These are phyloP conservation scores for Hydra vulgaris DNA, from an alignment of 30 jellyfish, hydroid and myxozoan species.

Conservation along the genomic window DNA sequence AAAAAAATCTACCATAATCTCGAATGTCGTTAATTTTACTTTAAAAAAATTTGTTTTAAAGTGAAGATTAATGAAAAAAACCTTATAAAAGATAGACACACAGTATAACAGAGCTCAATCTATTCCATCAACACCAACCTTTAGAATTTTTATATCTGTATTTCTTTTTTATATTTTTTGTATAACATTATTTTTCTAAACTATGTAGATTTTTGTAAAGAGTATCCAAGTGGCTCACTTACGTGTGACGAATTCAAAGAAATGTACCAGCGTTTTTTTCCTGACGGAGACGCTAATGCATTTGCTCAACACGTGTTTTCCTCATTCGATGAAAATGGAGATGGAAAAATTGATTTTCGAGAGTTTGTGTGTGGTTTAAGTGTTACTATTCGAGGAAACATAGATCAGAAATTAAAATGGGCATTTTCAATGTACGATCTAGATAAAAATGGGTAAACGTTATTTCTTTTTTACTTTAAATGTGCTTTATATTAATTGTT, in stretches of 20 bases:
- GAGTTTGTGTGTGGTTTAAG: constrained; percentile 88
- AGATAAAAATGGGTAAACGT: constrained; percentile 80
- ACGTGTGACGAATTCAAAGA: constrained; percentile 74
- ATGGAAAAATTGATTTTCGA: constrained; percentile 82
- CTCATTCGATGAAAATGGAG: constrained; percentile 79
- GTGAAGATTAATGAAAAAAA: too few species aligned
- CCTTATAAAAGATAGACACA: too few species aligned
- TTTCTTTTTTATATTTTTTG: background rate
- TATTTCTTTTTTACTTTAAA: background rate
- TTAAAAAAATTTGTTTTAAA: too few species aligned
- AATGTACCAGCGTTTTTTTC: constrained; percentile 80
- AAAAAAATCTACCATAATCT: too few species aligned
- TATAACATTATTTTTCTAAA: too few species aligned
- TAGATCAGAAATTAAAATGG: constrained; percentile 85
- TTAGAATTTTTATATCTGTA: background rate
- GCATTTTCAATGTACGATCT: constrained; percentile 96
- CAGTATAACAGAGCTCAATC: too few species aligned
- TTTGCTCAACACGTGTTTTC: constrained; percentile 92
- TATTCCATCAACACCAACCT: too few species aligned
- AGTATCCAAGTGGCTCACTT: constrained; percentile 84
- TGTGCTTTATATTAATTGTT: background rate
- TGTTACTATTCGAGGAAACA: constrained; percentile 63
- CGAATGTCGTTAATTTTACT: too few species aligned
- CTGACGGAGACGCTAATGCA: constrained; percentile 91
- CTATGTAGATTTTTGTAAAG: constrained; percentile 29